Conservation (phyloP, 2,797 vertebrate species). For the Ctenopoma kingsleyae region DNA sequence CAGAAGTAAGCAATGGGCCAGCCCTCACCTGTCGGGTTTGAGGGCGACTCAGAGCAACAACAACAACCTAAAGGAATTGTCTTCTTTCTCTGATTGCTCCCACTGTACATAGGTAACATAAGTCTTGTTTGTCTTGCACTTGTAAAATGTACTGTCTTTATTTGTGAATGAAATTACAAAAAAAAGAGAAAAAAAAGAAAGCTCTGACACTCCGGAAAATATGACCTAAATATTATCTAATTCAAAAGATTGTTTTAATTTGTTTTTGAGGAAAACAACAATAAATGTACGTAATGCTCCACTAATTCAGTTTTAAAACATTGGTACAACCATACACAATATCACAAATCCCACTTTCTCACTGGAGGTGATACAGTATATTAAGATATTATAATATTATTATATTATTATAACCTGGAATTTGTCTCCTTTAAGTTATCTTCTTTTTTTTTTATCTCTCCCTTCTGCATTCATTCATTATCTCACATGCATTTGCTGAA, state of each 20-base stretch:
- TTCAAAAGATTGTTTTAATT: neutral
- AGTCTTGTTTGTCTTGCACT: no score
- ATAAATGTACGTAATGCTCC: neutral
- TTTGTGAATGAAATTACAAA: no score
- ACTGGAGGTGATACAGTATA: neutral
- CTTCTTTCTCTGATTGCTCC: no score
- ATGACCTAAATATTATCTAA: neutral
- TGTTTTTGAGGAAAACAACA: neutral
- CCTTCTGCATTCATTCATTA: constrained; percentile 10
- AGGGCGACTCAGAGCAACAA: no score
- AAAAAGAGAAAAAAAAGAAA: no score
- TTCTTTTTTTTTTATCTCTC: no score
- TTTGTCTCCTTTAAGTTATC: constrained; percentile 4
- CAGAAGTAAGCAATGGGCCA: no score
- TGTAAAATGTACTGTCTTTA: no score
- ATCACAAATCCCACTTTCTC: neutral
- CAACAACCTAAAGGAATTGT: no score
- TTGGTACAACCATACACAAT: neutral
- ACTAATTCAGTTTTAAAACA: constrained; percentile 1
- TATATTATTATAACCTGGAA: neutral
- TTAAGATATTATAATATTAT: neutral
- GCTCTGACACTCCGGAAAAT: neutral
- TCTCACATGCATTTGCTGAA: constrained; percentile 26
- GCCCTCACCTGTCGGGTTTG: no score
- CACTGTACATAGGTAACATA: no score